Evolutionary conservation across 2,888 invertebrate genomes (phyloP).

Genomic region (Fabriciana adippe): DNA sequence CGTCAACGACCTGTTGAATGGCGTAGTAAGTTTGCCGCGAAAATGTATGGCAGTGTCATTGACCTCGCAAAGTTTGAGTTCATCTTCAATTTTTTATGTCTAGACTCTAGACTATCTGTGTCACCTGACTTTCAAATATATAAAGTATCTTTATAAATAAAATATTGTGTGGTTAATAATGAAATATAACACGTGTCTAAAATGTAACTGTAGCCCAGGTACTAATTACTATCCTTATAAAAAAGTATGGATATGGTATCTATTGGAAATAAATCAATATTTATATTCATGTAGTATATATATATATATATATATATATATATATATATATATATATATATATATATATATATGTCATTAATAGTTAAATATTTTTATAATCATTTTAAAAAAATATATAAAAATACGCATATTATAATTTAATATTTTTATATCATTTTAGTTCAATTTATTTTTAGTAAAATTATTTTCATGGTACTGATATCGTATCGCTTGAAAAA

Average conservation of each 20-base stretch:
- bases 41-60: conserved; percentile 35
- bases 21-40: conserved; percentile 20
- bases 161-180: neutral
- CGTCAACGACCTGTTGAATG: conserved; percentile 37
- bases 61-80: conserved; percentile 20
- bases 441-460: no score
- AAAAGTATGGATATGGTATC: neutral
- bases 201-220: no score
- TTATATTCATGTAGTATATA: neutral
- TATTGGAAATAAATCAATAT: neutral
- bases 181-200: neutral
- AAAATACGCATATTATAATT: no score
- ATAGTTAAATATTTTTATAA: no score
- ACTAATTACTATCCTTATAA: neutral
- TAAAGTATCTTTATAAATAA: neutral
- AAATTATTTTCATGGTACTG: no score
- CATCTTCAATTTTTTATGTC: conserved; percentile 11
- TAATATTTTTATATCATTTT: no score
- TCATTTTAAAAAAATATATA: no score
- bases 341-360: neutral
- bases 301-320: no score
- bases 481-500: no score
- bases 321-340: no score
- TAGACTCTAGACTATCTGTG: neutral
- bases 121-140: no score